phyloP scores from a whole-genome alignment of 2,113 vertebrate species.

The Ochotona princeps region DNA sequence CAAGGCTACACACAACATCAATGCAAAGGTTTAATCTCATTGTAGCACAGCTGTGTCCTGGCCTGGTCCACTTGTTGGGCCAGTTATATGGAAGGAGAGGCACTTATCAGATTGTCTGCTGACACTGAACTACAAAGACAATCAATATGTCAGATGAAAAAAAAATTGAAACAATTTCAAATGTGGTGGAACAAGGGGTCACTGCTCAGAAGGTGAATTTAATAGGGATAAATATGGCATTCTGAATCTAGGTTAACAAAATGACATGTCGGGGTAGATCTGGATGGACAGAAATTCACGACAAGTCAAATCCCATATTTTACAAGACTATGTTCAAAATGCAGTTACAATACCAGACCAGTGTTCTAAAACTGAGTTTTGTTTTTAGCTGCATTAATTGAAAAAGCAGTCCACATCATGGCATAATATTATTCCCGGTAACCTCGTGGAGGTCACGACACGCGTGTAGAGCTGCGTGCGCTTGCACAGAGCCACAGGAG shows the following conservation, averaged over 20 bases:
- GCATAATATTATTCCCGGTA: background rate
- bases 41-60: background rate
- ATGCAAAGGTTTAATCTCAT: background rate
- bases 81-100: background rate
- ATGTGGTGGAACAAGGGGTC: background rate
- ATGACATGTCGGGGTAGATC: background rate
- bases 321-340: background rate
- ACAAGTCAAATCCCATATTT: background rate
- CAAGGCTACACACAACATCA: background rate
- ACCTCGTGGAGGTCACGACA: background rate
- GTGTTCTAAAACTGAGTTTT: background rate
- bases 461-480: background rate
- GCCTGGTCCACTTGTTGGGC: background rate
- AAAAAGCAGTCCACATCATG: background rate
- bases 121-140: background rate
- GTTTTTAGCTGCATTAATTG: background rate
- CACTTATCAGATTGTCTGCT: constrained; percentile 15
- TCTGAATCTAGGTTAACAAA: constrained; percentile 33
- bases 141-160: constrained; percentile 11
- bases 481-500: background rate
- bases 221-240: background rate
- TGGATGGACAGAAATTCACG: background rate
- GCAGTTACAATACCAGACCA: background rate
- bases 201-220: background rate
- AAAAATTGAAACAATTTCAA: constrained; percentile 28